phyloP scores from a whole-genome alignment of 2,113 vertebrate genomes.

The Otus sunia region DNA sequence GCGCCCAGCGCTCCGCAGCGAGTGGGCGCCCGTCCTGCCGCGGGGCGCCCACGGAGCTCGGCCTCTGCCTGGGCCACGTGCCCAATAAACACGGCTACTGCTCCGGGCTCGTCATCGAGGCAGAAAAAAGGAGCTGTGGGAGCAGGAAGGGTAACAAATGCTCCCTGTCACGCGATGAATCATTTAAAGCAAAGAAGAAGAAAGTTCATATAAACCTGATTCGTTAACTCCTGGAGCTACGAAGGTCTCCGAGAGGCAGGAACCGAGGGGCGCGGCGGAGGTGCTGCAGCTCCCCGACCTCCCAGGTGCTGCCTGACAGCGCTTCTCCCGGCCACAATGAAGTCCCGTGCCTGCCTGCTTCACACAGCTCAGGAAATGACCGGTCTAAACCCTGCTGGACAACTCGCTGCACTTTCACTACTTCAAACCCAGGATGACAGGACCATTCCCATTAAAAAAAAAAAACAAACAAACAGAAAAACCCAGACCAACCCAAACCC shows the following conservation, averaged over 20 bases:
- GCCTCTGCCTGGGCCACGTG: rapidly evolving
- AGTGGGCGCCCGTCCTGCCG: neutral
- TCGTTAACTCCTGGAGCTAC: neutral
- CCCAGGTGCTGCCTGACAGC: rapidly evolving
- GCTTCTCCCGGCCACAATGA: neutral
- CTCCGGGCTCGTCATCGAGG: rapidly evolving
- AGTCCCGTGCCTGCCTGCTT: neutral
- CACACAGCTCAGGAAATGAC: neutral
- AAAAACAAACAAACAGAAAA: neutral
- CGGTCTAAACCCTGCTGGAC: neutral
- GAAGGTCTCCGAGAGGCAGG: neutral
- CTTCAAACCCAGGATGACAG: neutral
- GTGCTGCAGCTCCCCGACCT: too few relatives aligned
- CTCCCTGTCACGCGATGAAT: neutral
- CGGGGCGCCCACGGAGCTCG: neutral
- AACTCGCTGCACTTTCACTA: neutral
- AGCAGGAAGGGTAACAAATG: neutral
- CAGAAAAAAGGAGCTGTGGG: neutral
- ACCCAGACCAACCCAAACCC: too few relatives aligned
- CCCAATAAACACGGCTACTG: neutral
- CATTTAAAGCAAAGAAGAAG: neutral
- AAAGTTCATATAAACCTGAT: neutral
- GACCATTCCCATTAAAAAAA: neutral
- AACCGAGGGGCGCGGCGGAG: rapidly evolving
- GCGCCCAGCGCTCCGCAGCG: rapidly evolving